Base-by-base conservation (phyloP, 2,888 invertebrate species). In the Gari tellinella region DNA sequence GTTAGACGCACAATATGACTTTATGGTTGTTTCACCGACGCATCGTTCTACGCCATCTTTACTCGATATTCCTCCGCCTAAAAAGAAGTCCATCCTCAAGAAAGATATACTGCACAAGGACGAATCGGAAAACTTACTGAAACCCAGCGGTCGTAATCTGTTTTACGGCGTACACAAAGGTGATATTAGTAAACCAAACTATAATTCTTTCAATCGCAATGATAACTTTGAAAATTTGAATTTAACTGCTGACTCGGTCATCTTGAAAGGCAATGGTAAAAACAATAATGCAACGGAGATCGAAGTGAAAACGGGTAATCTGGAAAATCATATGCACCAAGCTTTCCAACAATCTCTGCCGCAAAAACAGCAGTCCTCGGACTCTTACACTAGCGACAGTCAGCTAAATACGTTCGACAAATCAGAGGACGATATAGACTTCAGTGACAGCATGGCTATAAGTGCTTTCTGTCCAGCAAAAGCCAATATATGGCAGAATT, bases 41-140 rank as follows among this genome's bases (percentile, higher is more conserved):
- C 63, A 60, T n/a, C 79, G 81, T 14, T 83, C 86, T n/a, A 78
- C 81, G 21, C 82, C 86, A 12, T 79, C 83, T 14, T 73, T 85
- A 15, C 57, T 81, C n/a, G 80, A 84, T 43, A 69, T 80, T 63
- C 81, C 85, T 56, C 80, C 83, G 17, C 81, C 84, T 52, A 90
- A 95, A 83, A 95, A 95, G 68, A 95, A 95, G 91, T 95, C 95
- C 79, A 95, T 96, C 89, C 92, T 96, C 83, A 96, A 96, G 93
- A 95, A 95, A 92, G 94, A 88, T 55, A 95, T 95, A 85, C 70
- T 72, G 21, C 72, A 81, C 68, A 87, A 78, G 61, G 95, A 96
- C 65, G 96, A 96, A 92, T 95, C 95, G 85, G 96, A 96, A 51
- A 80, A 76, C 25, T 46, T 77, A 14, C 53, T 80, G 23, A 72